phyloP scores from a whole-genome alignment of 2,797 vertebrate species.

The Sebastiscus albofasciatus region DNA sequence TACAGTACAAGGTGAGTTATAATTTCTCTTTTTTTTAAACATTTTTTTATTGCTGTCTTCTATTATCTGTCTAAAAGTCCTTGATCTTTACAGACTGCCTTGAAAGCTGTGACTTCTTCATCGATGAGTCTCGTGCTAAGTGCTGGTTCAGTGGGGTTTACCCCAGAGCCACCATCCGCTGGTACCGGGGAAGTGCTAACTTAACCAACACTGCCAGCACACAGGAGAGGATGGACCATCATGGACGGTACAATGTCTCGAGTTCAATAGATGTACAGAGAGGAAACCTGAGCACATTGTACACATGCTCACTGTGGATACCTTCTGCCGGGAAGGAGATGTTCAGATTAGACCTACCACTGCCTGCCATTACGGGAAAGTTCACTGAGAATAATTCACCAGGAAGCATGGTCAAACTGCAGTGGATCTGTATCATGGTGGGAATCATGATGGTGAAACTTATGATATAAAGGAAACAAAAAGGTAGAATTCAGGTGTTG shows the following conservation, averaged over 20 bases:
- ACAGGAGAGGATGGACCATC: accelerated
- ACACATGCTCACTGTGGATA: constrained; percentile 54
- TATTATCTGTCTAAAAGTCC: background rate
- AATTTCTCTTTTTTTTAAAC: background rate
- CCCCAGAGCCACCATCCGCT: constrained; percentile 38
- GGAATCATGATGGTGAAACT: constrained; percentile 7
- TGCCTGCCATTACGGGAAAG: accelerated
- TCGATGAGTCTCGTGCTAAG: accelerated
- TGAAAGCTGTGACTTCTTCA: accelerated
- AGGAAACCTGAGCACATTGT: accelerated
- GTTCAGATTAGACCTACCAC: accelerated
- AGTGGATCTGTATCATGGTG: constrained; percentile 18
- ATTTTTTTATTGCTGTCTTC: accelerated
- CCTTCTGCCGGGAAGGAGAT: background rate
- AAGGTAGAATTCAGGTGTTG: background rate
- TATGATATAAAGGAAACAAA: background rate
- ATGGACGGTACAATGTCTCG: background rate
- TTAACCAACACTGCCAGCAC: background rate
- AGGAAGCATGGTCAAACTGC: background rate
- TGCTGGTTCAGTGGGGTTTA: constrained; percentile 58
- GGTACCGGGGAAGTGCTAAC: constrained; percentile 27
- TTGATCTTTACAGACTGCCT: constrained; percentile 47
- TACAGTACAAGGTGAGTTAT: constrained; percentile 53
- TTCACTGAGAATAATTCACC: accelerated
- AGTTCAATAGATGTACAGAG: constrained; percentile 16